These are phyloP conservation scores for Eumerus sabulonum DNA, from an alignment of 2,888 invertebrate genomes.

Conservation along the genomic window DNA sequence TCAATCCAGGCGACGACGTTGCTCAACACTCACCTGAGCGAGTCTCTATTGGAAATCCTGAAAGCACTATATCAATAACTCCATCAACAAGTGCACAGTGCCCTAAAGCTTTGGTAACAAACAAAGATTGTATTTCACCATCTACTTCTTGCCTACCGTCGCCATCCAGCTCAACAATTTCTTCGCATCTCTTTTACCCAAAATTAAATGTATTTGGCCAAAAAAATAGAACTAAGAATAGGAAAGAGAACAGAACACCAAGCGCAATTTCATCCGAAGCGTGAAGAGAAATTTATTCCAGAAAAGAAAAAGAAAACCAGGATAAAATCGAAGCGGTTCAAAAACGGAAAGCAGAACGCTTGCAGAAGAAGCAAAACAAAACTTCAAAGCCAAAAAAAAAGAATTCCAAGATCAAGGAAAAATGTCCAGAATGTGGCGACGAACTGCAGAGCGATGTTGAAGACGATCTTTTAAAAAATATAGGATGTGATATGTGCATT, in stretches of 20 bases:
- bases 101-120: background rate
- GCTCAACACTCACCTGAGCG: background rate
- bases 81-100: background rate
- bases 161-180: slow-evolving; percentile 8
- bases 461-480: slow-evolving; percentile 33
- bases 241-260: slow-evolving; percentile 22
- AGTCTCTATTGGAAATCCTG: background rate
- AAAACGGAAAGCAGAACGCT: slow-evolving; percentile 26
- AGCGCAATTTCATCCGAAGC: slow-evolving; percentile 36
- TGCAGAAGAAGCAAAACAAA: slow-evolving; percentile 14
- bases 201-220: slow-evolving; percentile 4
- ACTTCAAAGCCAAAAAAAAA: slow-evolving; percentile 19
- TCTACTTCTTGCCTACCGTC: slow-evolving; percentile 14
- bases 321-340: slow-evolving; percentile 9
- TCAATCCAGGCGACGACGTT: background rate
- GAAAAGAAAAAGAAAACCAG: slow-evolving; percentile 25
- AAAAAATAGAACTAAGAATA: slow-evolving; percentile 5
- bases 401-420: slow-evolving; percentile 10
- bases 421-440: slow-evolving; percentile 21
- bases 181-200: slow-evolving; percentile 5
- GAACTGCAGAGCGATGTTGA: slow-evolving; percentile 34
- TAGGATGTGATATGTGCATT: slow-evolving; percentile 28
- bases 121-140: slow-evolving; percentile 7
- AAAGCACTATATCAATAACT: slow-evolving; percentile 6
- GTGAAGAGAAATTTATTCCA: slow-evolving; percentile 27